Evolutionary conservation across 2,113 vertebrate species (phyloP).

Genomic region (Heteronetta atricapilla): DNA sequence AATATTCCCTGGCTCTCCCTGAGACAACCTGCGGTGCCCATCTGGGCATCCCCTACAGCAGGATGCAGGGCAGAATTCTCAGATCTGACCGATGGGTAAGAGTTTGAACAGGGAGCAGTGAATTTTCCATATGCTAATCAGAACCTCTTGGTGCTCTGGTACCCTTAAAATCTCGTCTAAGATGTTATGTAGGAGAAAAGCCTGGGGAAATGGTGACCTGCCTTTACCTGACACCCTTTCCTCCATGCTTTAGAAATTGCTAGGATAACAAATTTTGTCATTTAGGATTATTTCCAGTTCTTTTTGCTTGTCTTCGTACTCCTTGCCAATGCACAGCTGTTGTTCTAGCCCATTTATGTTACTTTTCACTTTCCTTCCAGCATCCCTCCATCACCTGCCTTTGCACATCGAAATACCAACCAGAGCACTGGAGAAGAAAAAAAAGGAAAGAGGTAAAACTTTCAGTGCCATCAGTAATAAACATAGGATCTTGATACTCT

Average conservation of each 20-base stretch:
- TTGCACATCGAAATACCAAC: not conserved
- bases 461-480: not conserved
- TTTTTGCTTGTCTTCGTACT: not conserved
- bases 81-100: not conserved
- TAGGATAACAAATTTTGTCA: not conserved
- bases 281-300: not conserved
- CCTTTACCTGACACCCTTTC: not conserved
- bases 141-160: not conserved
- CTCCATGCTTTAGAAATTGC: not conserved
- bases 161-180: not conserved
- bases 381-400: not conserved
- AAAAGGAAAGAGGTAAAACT: not conserved
- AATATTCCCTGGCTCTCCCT: not conserved
- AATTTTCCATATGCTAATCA: not conserved
- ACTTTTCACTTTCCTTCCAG: slow-evolving; percentile 12
- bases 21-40: not conserved
- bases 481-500: not conserved
- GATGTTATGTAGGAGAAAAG: not conserved
- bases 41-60: not conserved
- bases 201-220: not conserved
- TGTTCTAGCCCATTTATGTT: not conserved
- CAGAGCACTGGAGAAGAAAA: not conserved
- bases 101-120: not conserved
- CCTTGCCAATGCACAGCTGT: not conserved
- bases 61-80: not conserved